phyloP scores from a whole-genome alignment of 2,113 vertebrate genomes.

The Zosterops lateralis region DNA sequence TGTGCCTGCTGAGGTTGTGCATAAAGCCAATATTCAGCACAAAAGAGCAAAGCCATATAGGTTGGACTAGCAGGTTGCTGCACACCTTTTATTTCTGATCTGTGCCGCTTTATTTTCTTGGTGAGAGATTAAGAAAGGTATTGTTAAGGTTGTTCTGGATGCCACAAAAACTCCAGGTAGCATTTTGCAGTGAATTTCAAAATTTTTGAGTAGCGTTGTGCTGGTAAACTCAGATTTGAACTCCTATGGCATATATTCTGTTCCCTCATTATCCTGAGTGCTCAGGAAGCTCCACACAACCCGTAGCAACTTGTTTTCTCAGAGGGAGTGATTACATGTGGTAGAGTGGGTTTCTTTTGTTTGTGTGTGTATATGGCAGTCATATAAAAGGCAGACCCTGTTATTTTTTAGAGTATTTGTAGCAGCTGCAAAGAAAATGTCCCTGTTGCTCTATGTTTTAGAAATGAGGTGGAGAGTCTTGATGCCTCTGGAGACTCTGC shows the following conservation, averaged over 20 bases:
- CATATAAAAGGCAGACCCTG: conserved; percentile 6
- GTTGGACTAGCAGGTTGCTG: not conserved
- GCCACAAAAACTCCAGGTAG: conserved; percentile 38
- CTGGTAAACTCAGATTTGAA: conserved; percentile 30
- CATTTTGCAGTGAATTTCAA: conserved; percentile 35
- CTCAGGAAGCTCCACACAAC: conserved; percentile 8
- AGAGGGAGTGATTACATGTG: conserved; percentile 62
- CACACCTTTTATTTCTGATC: conserved; percentile 33
- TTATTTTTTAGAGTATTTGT: conserved; percentile 42
- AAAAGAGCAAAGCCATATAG: not conserved
- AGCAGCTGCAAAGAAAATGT: conserved; percentile 13
- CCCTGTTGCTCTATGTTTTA: not conserved
- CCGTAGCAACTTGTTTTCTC: conserved; percentile 48
- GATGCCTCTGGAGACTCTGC: not conserved
- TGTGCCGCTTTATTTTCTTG: conserved; percentile 34
- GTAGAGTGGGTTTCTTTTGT: conserved; percentile 6
- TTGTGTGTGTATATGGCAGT: not conserved
- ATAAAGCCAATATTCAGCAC: not conserved
- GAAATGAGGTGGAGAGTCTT: not conserved
- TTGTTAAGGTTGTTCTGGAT: conserved; percentile 15
- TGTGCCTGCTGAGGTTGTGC: not conserved
- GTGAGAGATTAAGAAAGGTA: conserved; percentile 7
- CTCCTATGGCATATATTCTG: conserved; percentile 49
- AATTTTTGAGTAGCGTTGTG: not conserved
- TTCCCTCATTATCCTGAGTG: conserved; percentile 49